These are phyloP conservation scores for Dryoscopus gambensis DNA, from an alignment of 2,113 vertebrate species.

Conservation along the genomic window DNA sequence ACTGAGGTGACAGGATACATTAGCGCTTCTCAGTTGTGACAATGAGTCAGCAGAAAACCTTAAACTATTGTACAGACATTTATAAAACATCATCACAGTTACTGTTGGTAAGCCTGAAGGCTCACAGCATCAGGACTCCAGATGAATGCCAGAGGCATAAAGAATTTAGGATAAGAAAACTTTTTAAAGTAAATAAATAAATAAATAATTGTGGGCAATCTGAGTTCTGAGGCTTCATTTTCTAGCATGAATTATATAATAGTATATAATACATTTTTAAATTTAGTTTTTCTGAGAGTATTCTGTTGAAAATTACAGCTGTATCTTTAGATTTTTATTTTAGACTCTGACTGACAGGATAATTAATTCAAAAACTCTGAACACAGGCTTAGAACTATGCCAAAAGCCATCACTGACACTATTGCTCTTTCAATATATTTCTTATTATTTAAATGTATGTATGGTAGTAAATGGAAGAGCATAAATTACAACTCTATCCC, in stretches of 20 bases:
- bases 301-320: not conserved
- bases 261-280: not conserved
- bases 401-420: not conserved
- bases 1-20: not conserved
- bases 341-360: not conserved
- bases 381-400: not conserved
- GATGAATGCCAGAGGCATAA: not conserved
- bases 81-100: not conserved
- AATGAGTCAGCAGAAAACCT: slow-evolving; percentile 13
- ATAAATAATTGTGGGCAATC: not conserved
- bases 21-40: not conserved
- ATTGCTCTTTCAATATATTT: not conserved
- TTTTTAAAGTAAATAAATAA: not conserved
- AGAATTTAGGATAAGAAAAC: not conserved
- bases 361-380: not conserved
- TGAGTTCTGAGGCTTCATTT: not conserved
- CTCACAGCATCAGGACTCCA: not conserved
- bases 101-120: not conserved
- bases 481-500: not conserved
- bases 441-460: not conserved
- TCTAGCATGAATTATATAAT: not conserved
- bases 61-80: not conserved
- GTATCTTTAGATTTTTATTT: not conserved
- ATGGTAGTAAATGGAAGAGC: not conserved
- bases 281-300: not conserved